These are phyloP conservation scores for Zophobas atratus DNA, from an alignment of 1,140 invertebrate genomes.

Conservation along the genomic window DNA sequence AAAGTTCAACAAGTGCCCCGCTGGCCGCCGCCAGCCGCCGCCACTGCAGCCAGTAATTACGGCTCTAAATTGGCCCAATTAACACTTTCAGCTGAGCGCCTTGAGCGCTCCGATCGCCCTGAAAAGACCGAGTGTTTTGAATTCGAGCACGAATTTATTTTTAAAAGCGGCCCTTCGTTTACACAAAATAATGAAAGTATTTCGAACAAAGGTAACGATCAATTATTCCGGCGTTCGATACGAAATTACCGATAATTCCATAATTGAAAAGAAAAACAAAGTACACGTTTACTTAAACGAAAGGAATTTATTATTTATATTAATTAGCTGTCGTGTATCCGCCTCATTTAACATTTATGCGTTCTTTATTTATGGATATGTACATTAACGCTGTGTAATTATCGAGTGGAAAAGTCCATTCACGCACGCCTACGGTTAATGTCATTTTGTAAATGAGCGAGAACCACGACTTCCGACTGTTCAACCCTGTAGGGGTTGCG, in stretches of 20 bases:
- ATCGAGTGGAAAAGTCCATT: slow-evolving; percentile 31
- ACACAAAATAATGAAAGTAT: no score
- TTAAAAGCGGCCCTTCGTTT: no score
- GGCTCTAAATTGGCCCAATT: slow-evolving; percentile 29
- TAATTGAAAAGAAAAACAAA: slow-evolving; percentile 34
- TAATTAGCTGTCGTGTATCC: slow-evolving; percentile 39
- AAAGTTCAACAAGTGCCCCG: slow-evolving; percentile 26
- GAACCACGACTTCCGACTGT: slow-evolving; percentile 10
- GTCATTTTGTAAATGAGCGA: slow-evolving; percentile 29
- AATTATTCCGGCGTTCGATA: slow-evolving; percentile 1
- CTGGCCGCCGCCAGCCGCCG: background rate
- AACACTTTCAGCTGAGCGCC: background rate
- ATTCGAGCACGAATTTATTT: background rate
- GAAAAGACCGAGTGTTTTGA: slow-evolving; percentile 4
- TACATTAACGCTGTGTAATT: slow-evolving; percentile 28
- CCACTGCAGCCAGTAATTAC: slow-evolving; percentile 19
- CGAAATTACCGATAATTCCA: slow-evolving; percentile 13
- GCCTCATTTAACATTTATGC: slow-evolving; percentile 24
- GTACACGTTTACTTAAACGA: slow-evolving; percentile 20
- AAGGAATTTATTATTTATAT: slow-evolving; percentile 38
- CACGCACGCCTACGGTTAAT: slow-evolving; percentile 29
- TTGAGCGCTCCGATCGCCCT: background rate
- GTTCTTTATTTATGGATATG: slow-evolving; percentile 28
- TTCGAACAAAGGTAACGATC: background rate
- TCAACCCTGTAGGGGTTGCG: slow-evolving; percentile 3